These are phyloP conservation scores for Laupala kohalensis DNA, from an alignment of 1,140 invertebrate species.

Conservation along the genomic window DNA sequence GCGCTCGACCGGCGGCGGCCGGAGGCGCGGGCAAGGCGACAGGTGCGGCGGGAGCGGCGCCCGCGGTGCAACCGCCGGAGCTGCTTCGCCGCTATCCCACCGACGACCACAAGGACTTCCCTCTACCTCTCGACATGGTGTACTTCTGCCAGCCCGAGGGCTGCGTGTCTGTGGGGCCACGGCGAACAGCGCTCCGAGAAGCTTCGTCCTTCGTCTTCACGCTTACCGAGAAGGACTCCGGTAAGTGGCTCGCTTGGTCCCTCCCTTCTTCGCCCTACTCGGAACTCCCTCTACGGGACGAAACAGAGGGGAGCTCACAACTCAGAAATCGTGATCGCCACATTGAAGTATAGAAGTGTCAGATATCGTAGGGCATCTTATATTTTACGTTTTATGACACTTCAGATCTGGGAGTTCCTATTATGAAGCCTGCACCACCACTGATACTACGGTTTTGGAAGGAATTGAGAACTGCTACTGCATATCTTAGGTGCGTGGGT, in stretches of 20 bases:
- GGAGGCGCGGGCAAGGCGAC: constrained; percentile 28
- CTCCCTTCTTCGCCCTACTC: background rate
- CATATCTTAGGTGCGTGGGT: too few species aligned
- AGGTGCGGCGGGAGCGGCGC: constrained; percentile 46
- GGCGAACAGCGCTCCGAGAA: constrained; percentile 70
- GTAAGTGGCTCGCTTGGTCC: constrained; percentile 28
- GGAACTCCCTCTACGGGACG: too few species aligned
- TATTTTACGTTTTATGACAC: too few species aligned
- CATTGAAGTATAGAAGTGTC: too few species aligned
- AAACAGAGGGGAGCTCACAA: too few species aligned
- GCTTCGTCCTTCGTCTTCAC: constrained; percentile 96
- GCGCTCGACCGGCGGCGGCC: constrained; percentile 50
- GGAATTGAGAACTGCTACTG: too few species aligned
- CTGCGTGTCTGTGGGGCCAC: constrained; percentile 79
- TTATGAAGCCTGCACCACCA: too few species aligned
- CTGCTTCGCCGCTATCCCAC: constrained; percentile 90
- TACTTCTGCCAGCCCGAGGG: constrained; percentile 99
- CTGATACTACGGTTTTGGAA: too few species aligned
- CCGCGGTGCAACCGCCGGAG: constrained; percentile 71
- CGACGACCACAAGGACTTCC: constrained; percentile 95
- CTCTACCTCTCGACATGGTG: constrained; percentile 91
- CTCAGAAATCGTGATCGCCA: too few species aligned
- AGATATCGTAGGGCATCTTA: too few species aligned
- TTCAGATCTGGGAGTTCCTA: too few species aligned
- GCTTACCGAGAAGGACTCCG: constrained; percentile 97